Conservation (phyloP, 2,113 vertebrate genomes). For the Labeo rohita region DNA sequence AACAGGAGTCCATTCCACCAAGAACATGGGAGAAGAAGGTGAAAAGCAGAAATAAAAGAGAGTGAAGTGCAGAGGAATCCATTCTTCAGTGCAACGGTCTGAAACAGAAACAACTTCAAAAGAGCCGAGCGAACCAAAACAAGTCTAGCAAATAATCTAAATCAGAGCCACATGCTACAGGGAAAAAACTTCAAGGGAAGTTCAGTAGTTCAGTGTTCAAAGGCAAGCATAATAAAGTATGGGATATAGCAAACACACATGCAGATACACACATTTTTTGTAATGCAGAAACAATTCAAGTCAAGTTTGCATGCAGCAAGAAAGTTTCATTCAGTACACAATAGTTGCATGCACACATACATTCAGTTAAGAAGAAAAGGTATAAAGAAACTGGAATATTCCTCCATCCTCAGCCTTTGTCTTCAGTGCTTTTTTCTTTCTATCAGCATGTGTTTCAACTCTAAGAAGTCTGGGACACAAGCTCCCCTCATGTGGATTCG, state of each 20-base stretch:
- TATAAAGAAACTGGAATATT: slow-evolving; percentile 27
- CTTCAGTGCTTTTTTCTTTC: slow-evolving; percentile 17
- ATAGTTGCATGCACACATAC: slow-evolving; percentile 1
- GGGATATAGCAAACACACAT: not conserved
- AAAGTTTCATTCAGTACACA: not conserved
- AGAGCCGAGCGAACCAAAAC: not conserved
- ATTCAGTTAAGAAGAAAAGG: slow-evolving; percentile 6
- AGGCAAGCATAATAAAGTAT: slow-evolving; percentile 18
- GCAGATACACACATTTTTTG: not conserved
- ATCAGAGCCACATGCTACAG: slow-evolving; percentile 36
- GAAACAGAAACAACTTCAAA: slow-evolving; percentile 10
- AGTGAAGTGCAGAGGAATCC: slow-evolving; percentile 59
- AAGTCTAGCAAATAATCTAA: slow-evolving; percentile 40
- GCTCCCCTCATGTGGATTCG: slow-evolving; percentile 38
- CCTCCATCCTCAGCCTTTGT: slow-evolving; percentile 13
- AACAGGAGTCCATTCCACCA: slow-evolving; percentile 80
- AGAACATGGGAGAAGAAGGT: slow-evolving; percentile 8
- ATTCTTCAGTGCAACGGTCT: slow-evolving; percentile 50
- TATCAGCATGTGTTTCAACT: slow-evolving; percentile 45
- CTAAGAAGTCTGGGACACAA: slow-evolving; percentile 16
- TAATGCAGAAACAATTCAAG: not conserved
- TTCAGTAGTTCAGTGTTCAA: slow-evolving; percentile 34
- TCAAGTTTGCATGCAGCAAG: slow-evolving; percentile 19
- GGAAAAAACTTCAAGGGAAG: slow-evolving; percentile 22
- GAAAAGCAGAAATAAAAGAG: slow-evolving; percentile 60